Evolutionary conservation across 2,113 vertebrate species (phyloP).

Genomic region (Galbula dea): DNA sequence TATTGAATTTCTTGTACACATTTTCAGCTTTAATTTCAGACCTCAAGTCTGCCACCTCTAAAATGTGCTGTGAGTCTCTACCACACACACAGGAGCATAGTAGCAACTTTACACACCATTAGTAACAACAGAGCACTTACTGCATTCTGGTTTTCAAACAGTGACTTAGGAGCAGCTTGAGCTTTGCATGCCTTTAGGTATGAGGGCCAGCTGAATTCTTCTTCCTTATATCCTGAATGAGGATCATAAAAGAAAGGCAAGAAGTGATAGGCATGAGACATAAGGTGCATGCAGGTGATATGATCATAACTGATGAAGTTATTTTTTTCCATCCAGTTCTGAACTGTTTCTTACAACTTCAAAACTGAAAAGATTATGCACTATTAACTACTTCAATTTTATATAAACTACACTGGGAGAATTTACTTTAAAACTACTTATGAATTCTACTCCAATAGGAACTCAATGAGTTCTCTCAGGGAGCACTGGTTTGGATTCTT

Average conservation of each 20-base stretch:
- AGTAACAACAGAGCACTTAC: slow-evolving; percentile 66
- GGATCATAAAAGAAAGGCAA: neutral
- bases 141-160: slow-evolving; percentile 87
- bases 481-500: neutral
- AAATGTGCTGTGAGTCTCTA: neutral
- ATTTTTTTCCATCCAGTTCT: neutral
- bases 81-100: neutral
- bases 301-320: neutral
- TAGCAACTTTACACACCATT: neutral
- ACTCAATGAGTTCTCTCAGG: neutral
- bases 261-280: neutral
- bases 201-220: slow-evolving; percentile 84
- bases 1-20: neutral
- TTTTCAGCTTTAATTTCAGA: neutral
- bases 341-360: neutral
- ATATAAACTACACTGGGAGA: neutral
- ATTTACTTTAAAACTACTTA: neutral
- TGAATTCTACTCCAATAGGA: neutral
- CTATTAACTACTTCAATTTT: neutral
- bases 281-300: neutral
- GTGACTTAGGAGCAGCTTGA: slow-evolving; percentile 83
- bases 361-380: neutral
- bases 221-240: slow-evolving; percentile 80
- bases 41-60: neutral
- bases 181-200: slow-evolving; percentile 84